Percentiles rank a stretch among this genome's conserved stretches.
These are phyloP conservation scores for Theocolax elegans DNA, from an alignment of 1,140 invertebrate species.

Conservation along the genomic window DNA sequence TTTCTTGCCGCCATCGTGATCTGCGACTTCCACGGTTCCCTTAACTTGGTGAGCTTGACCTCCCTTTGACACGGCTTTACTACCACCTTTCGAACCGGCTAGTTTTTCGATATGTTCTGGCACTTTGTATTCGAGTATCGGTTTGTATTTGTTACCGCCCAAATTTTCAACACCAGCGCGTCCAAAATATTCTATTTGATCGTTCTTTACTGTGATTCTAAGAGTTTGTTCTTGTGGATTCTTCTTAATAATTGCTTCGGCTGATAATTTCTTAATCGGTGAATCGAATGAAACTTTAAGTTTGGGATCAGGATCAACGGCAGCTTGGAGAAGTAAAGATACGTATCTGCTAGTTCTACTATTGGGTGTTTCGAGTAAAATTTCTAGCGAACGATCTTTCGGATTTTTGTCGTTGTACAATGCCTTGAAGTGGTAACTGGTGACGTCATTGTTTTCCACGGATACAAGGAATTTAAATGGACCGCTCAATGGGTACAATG, in stretches of 20 bases:
- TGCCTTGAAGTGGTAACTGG: slow-evolving; percentile 72
- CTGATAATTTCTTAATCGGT: slow-evolving; percentile 69
- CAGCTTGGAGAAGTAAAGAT: slow-evolving; percentile 67
- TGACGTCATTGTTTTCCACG: slow-evolving; percentile 75
- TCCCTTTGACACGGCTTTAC: slow-evolving; percentile 41
- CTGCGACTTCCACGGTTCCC: slow-evolving; percentile 68
- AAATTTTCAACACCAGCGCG: slow-evolving; percentile 72
- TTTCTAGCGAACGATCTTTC: slow-evolving; percentile 67
- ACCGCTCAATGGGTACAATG: slow-evolving; percentile 73
- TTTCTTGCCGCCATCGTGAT: slow-evolving; percentile 64
- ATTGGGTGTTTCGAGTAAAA: slow-evolving; percentile 77
- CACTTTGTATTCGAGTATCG: slow-evolving; percentile 75
- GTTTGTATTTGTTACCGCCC: slow-evolving; percentile 73
- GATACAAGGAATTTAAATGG: slow-evolving; percentile 70
- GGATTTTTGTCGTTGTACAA: slow-evolving; percentile 50
- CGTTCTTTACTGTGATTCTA: slow-evolving; percentile 68
- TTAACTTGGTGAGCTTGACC: slow-evolving; percentile 68
- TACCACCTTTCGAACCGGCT: slow-evolving; percentile 47
- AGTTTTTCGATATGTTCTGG: slow-evolving; percentile 68
- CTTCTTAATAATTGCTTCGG: slow-evolving; percentile 69
- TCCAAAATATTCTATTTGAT: slow-evolving; percentile 71
- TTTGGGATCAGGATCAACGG: slow-evolving; percentile 65
- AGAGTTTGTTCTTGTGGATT: slow-evolving; percentile 70
- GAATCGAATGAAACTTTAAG: slow-evolving; percentile 70
- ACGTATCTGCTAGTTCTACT: slow-evolving; percentile 74